Evolutionary conservation across 2,113 vertebrate species (phyloP).

Genomic region (Cyphomyrus discorhynchus): DNA sequence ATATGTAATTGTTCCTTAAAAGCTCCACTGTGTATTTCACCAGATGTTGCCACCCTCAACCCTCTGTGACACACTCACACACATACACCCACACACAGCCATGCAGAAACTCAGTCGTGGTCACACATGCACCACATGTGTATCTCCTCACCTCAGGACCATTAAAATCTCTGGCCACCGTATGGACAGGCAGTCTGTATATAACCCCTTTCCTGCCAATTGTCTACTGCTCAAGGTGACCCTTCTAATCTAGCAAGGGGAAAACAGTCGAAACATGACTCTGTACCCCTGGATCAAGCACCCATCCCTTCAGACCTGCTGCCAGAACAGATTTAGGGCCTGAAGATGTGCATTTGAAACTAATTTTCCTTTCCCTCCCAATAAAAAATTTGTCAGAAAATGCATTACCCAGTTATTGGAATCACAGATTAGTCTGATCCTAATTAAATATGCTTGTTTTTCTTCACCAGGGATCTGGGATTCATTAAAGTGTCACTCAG

Average conservation of each 20-base stretch:
- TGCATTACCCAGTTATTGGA: background rate
- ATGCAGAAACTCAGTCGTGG: constrained; percentile 24
- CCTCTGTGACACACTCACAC: constrained; percentile 24
- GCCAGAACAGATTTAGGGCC: background rate
- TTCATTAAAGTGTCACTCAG: constrained; percentile 51
- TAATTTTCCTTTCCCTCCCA: background rate
- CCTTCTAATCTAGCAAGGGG: background rate
- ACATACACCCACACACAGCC: background rate
- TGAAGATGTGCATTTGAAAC: background rate
- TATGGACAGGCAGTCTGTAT: background rate
- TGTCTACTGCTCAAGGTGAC: background rate
- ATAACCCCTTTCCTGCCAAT: constrained; percentile 12
- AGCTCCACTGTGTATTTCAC: constrained; percentile 46
- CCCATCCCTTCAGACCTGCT: background rate
- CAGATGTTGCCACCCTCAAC: constrained; percentile 16
- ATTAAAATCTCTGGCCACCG: background rate
- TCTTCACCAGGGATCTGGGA: constrained; percentile 52
- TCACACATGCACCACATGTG: constrained; percentile 51
- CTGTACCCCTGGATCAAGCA: background rate
- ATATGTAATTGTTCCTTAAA: constrained; percentile 38
- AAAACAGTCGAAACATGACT: background rate
- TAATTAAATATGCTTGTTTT: constrained; percentile 6
- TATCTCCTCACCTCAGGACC: constrained; percentile 2
- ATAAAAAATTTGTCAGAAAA: background rate
- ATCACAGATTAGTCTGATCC: background rate